Percentiles rank a stretch among this genome's conserved stretches.
phyloP scores from a whole-genome alignment of 2,888 invertebrate genomes.

The Griposia aprilina region DNA sequence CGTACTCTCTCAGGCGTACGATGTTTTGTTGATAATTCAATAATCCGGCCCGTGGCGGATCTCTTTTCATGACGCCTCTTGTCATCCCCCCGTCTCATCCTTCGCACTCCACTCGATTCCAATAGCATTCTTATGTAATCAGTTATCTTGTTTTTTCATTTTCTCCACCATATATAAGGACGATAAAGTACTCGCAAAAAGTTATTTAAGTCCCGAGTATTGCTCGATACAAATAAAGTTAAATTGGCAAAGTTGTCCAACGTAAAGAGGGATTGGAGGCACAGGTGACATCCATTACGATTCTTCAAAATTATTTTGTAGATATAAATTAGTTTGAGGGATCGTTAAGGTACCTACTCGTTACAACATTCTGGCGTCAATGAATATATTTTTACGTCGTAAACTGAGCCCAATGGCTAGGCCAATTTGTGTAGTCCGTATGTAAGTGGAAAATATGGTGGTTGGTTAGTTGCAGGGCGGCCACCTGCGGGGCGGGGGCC shows the following conservation, averaged over 20 bases:
- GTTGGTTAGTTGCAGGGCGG: slow-evolving; percentile 71
- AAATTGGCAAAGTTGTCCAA: slow-evolving; percentile 88
- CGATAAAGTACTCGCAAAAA: slow-evolving; percentile 81
- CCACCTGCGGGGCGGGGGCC: slow-evolving; percentile 39
- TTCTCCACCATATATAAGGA: slow-evolving; percentile 80
- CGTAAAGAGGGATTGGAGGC: slow-evolving; percentile 71
- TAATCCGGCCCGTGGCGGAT: slow-evolving; percentile 84
- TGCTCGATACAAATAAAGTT: slow-evolving; percentile 88
- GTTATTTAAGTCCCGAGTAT: slow-evolving; percentile 85
- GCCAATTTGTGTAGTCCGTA: slow-evolving; percentile 79
- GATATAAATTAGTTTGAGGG: slow-evolving; percentile 79
- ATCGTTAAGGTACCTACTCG: slow-evolving; percentile 67
- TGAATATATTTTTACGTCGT: slow-evolving; percentile 70
- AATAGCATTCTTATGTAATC: slow-evolving; percentile 84
- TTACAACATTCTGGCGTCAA: slow-evolving; percentile 51
- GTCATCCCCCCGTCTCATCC: slow-evolving; percentile 65
- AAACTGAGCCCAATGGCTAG: slow-evolving; percentile 74
- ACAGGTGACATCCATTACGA: slow-evolving; percentile 84
- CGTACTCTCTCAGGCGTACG: slow-evolving; percentile 84
- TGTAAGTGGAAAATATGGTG: slow-evolving; percentile 86
- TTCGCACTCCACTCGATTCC: slow-evolving; percentile 71
- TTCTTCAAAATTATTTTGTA: slow-evolving; percentile 79
- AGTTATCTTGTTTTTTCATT: slow-evolving; percentile 84
- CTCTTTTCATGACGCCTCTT: slow-evolving; percentile 80
- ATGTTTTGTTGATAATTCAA: slow-evolving; percentile 90